Percentiles rank a stretch among this genome's conserved stretches.
Conservation (phyloP, 2,888 invertebrate species). For the Conus canariensis region DNA sequence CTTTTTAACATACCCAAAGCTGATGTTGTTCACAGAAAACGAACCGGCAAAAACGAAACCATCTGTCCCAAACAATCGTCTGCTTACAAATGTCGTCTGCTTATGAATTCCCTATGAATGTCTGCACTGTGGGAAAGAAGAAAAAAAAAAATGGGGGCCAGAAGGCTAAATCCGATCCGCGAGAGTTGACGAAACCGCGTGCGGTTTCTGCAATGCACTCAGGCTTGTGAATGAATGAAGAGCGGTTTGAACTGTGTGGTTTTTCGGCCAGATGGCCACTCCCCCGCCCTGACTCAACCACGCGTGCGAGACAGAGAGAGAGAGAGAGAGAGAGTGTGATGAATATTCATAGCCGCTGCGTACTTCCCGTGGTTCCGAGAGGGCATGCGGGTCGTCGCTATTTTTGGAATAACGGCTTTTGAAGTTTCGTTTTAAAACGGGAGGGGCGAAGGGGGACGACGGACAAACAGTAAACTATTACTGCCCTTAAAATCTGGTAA, state of each 20-base stretch:
- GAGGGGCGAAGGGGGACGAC: neutral
- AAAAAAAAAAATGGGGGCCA: neutral
- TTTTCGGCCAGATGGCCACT: constrained; percentile 62
- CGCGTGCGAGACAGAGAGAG: constrained; percentile 1
- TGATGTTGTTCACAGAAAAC: neutral
- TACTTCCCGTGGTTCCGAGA: neutral
- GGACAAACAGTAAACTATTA: too few species aligned
- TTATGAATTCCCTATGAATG: neutral
- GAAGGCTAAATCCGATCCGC: constrained; percentile 22
- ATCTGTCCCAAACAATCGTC: neutral
- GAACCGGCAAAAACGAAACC: too few species aligned
- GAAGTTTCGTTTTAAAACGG: neutral
- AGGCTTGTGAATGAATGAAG: constrained; percentile 65
- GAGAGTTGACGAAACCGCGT: constrained; percentile 49
- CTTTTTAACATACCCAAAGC: neutral
- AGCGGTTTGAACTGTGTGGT: constrained; percentile 50
- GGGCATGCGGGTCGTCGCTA: neutral
- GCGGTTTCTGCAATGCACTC: constrained; percentile 58
- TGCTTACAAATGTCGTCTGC: neutral
- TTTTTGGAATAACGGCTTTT: neutral
- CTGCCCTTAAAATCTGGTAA: too few species aligned
- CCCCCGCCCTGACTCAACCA: constrained; percentile 59
- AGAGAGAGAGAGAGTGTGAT: constrained; percentile 9
- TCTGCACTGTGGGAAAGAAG: neutral
- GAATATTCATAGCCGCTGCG: constrained; percentile 39